phyloP scores from a whole-genome alignment of 2,113 vertebrate genomes.

The Nerophis lumbriciformis region DNA sequence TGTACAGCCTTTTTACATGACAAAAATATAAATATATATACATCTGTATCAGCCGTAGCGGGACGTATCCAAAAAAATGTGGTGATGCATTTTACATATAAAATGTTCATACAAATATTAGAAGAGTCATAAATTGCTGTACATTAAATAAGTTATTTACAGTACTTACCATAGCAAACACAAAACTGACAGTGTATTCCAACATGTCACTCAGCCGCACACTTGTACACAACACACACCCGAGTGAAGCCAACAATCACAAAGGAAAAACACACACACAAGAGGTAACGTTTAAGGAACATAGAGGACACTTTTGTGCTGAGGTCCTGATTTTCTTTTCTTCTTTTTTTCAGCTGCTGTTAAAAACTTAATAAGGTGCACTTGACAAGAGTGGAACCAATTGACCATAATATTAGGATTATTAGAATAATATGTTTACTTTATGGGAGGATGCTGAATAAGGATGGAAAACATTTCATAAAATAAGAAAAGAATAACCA shows the following conservation, averaged over 20 bases:
- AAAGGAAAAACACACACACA: constrained; percentile 51
- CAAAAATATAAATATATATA: constrained; percentile 75
- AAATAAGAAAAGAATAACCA: constrained; percentile 21
- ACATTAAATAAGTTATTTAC: constrained; percentile 75
- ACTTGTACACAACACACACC: constrained; percentile 1
- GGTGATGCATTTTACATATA: constrained; percentile 67
- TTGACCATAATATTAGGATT: constrained; percentile 8
- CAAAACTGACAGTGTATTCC: constrained; percentile 44
- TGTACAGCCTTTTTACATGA: constrained; percentile 67
- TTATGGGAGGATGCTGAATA: constrained; percentile 26
- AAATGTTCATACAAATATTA: constrained; percentile 75
- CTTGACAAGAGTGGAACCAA: constrained; percentile 43
- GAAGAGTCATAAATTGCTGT: constrained; percentile 65
- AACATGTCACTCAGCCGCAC: constrained; percentile 11
- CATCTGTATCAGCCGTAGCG: constrained; percentile 68
- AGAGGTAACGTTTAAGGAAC: constrained; percentile 62
- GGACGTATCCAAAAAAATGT: constrained; percentile 73
- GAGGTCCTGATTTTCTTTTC: constrained; percentile 37
- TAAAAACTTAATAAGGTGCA: constrained; percentile 54
- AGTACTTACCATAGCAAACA: constrained; percentile 56
- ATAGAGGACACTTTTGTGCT: constrained; percentile 54
- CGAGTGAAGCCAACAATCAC: constrained; percentile 46
- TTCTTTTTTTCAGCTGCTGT: constrained; percentile 4
- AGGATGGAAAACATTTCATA: constrained; percentile 25
- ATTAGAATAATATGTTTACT: constrained; percentile 25